These are phyloP conservation scores for Halesus radiatus DNA, from an alignment of 1,140 invertebrate genomes.

Conservation along the genomic window DNA sequence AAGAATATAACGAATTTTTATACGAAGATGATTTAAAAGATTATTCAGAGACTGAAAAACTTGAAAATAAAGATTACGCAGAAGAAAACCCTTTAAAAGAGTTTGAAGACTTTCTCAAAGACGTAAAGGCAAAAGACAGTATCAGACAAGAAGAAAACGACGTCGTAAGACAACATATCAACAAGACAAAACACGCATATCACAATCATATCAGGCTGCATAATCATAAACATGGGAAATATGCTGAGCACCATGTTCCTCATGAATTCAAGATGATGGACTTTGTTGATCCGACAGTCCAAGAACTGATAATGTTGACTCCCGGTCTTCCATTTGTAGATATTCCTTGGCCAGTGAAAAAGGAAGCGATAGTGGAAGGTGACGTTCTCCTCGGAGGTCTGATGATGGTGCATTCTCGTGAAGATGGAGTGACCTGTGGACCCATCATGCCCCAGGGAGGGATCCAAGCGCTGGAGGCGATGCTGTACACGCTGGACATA, in stretches of 20 bases:
- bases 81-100: constrained; percentile 38
- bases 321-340: constrained; percentile 19
- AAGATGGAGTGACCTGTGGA: constrained; percentile 83
- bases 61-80: constrained; percentile 16
- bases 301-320: constrained; percentile 51
- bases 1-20: constrained; percentile 48
- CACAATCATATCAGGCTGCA: constrained; percentile 2
- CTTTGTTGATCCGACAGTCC: constrained; percentile 43
- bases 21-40: constrained; percentile 48
- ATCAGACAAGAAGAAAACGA: constrained; percentile 10
- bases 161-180: constrained; percentile 26
- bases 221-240: constrained; percentile 31
- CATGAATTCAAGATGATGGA: constrained; percentile 46
- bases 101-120: constrained; percentile 40
- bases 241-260: constrained; percentile 39
- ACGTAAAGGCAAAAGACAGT: constrained; percentile 14
- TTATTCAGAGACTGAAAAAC: constrained; percentile 31
- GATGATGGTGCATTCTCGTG: constrained; percentile 95
- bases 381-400: constrained; percentile 88
- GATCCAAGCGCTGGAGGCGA: constrained; percentile 86
- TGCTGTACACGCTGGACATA: constrained; percentile 88
- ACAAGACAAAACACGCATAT: constrained; percentile 37
- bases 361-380: constrained; percentile 88
- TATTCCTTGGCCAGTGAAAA: constrained; percentile 85
- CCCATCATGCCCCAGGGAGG: constrained; percentile 92